phyloP scores from a whole-genome alignment of 2,797 vertebrate species.

The Sebastes iracundus region DNA sequence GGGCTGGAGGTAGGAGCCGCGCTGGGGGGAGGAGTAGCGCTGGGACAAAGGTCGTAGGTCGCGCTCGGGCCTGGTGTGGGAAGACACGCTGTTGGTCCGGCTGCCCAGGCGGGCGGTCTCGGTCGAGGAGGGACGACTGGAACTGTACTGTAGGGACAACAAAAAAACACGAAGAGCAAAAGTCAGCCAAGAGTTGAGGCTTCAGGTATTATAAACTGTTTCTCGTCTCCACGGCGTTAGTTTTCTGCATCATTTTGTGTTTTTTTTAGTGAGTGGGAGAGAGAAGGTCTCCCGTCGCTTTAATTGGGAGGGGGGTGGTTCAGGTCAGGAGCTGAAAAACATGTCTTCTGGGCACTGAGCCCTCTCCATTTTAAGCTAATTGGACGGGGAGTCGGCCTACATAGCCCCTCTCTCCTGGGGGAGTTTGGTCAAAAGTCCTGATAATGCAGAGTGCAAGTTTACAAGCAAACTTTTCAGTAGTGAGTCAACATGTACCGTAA shows the following conservation, averaged over 20 bases:
- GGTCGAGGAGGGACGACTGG: slow-evolving; percentile 73
- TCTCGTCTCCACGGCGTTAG: not conserved
- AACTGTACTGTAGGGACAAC: slow-evolving; percentile 73
- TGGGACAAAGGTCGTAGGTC: slow-evolving; percentile 74
- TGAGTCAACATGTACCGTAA: slow-evolving; percentile 6
- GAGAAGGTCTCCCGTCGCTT: slow-evolving; percentile 10
- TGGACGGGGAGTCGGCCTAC: slow-evolving; percentile 28
- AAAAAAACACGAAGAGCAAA: slow-evolving; percentile 15
- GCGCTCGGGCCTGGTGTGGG: slow-evolving; percentile 76
- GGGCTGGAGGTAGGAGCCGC: slow-evolving; percentile 68
- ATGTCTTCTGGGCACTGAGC: slow-evolving; percentile 30
- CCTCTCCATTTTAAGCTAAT: slow-evolving; percentile 54
- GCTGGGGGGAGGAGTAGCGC: slow-evolving; percentile 79
- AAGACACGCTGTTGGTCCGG: slow-evolving; percentile 82
- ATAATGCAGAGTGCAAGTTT: slow-evolving; percentile 40
- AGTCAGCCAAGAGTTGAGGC: slow-evolving; percentile 31
- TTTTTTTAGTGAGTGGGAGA: slow-evolving; percentile 17
- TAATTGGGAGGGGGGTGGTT: slow-evolving; percentile 26
- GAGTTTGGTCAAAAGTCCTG: slow-evolving; percentile 54
- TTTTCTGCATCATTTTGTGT: not conserved
- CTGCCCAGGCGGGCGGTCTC: slow-evolving; percentile 79
- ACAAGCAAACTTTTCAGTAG: slow-evolving; percentile 26
- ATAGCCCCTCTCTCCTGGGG: slow-evolving; percentile 17
- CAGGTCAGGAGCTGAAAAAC: slow-evolving; percentile 44
- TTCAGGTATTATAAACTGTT: not conserved